phyloP scores from a whole-genome alignment of 1,140 invertebrate species.

The Rhagoletis zephyria region DNA sequence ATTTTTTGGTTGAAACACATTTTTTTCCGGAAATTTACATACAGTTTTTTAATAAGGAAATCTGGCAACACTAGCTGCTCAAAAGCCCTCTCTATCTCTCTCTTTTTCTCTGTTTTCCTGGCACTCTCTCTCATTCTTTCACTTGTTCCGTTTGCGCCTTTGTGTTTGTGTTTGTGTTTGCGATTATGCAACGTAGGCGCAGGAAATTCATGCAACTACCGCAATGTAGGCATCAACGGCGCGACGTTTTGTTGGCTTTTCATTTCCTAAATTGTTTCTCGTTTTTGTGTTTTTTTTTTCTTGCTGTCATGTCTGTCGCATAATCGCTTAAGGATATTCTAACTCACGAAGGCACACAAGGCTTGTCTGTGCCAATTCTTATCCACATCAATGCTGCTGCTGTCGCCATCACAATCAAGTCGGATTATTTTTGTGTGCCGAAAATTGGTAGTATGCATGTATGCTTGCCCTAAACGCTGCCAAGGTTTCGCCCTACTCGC shows the following conservation, averaged over 20 bases:
- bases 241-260: neutral
- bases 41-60: no score
- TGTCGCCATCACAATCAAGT: neutral
- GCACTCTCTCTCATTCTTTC: no score
- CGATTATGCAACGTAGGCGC: neutral
- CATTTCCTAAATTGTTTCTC: neutral
- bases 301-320: neutral
- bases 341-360: neutral
- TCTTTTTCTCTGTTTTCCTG: no score
- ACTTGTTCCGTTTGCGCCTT: neutral
- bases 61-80: no score
- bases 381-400: neutral
- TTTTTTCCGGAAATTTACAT: no score
- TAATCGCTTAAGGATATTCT: slow-evolving; percentile 12
- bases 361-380: neutral
- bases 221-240: neutral
- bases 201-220: neutral
- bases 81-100: no score
- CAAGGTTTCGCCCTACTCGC: neutral
- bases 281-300: neutral
- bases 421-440: neutral
- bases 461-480: neutral
- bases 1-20: no score
- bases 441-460: neutral
- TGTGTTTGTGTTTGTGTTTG: neutral